Evolutionary conservation across 2,888 invertebrate genomes (phyloP), one percentile per base, ranked within the genome.

Genomic region (Boloria euphrosyne): DNA sequence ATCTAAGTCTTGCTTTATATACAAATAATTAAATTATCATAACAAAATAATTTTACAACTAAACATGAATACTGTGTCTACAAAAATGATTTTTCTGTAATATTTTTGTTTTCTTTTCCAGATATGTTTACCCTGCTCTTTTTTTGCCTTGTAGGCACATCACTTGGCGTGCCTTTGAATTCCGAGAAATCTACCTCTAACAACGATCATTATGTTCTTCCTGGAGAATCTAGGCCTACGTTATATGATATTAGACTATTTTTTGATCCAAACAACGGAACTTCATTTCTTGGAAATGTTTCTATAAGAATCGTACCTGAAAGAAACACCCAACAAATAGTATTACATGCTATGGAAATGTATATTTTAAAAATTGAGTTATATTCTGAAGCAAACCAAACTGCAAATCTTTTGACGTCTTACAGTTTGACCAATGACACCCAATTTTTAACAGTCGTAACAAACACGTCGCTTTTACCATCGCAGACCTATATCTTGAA

Each of bases 171-270:
- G 3, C 87, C 89, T 0, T 1, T 84, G 1, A 49, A 62, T 7
- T 51, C 62, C 49, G 71, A 72, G 49, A 65, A 66, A 18, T 70
- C 69, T 10, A 71, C 72, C 75, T 14, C 63, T 78, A 0, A 74
- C 16, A 67, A 76, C 1, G 81, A 78, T 0, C 74, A 68, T 31
- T 94, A 94, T 78, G 88, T 93, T 0, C 83, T 95, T 13, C 94
- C 95, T 0, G 83, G 81, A 0, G 86, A 85, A 44, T 85, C 94
- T 0, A 76, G 75, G n/a, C 95, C 95, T 0, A 82, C 80, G 0
- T 86, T 87, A 71, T 95, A 95, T 75, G 86, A 86, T 17, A 86
- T 95, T 14, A 78, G 78, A 14, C 79, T 95, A 0, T 85, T 78
- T 59, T 85, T 94, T 0, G 77, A 93, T 58, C 89, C 94, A 0